Base-by-base conservation (phyloP, 2,888 invertebrate genomes). In the Miltochrista miniata region DNA sequence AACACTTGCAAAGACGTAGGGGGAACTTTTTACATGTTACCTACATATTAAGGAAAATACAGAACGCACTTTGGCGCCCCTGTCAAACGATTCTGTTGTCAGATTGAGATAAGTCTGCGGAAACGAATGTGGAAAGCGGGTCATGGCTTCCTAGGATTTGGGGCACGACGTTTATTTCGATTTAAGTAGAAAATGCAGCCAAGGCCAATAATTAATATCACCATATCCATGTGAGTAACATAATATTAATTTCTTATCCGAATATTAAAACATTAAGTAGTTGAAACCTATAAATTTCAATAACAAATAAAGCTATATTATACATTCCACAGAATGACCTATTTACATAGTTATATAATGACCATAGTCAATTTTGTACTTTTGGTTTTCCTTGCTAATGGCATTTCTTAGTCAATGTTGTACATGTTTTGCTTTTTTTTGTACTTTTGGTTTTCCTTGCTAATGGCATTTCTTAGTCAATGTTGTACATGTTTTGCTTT, bases 401-500 rank as follows among this genome's bases (percentile, higher is more conserved):
- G 18, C 18, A 5, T 24, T 24, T 24, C 2, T 24, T 49, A 37
- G 64, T 70, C 71, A 63, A 62, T 72, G 72, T 61, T 79, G 61
- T 44, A 68, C 70, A 63, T 80, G 81, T 74, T 83, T 86, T 53
- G 70, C 58, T 70, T 82, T 88, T 10, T 59, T 70, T 46, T 77
- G 81, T n/a, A n/a, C n/a, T n/a, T n/a, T n/a, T n/a, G n/a, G 5
- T 24, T 24, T 24, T 24, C 5, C 18, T 24, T 24, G 18, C 18
- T 24, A 2, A 24, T 24, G 18, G 18, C 18, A 5, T 24, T 24
- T 24, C 2, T 24, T 49, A 37, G 64, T 70, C 71, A 63, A 62
- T 72, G 72, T 61, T 79, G 61, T 44, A 68, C 70, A 63, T 80
- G 81, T 74, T 83, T 86, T 53, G 70, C 58, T 70, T 82, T 88